Percentiles rank a stretch among this genome's conserved stretches.
Conservation (phyloP, 2,797 vertebrate genomes). For the Phataginus tricuspis region DNA sequence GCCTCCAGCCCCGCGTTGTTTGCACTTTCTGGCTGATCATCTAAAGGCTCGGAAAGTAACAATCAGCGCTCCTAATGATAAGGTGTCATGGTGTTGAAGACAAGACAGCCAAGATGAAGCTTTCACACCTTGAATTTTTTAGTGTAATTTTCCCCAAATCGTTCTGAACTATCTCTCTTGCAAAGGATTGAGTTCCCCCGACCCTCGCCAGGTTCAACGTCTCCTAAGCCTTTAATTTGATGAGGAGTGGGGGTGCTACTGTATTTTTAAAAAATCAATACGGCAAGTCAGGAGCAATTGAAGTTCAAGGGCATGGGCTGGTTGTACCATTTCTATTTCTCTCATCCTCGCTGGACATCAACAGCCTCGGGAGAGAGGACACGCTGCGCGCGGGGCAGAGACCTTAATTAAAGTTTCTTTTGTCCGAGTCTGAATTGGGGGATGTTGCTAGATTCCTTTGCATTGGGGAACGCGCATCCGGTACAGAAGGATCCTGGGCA, state of each 20-base stretch:
- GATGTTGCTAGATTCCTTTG: slow-evolving; percentile 77
- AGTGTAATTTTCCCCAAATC: slow-evolving; percentile 73
- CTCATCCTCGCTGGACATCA: slow-evolving; percentile 77
- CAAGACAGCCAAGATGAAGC: slow-evolving; percentile 82
- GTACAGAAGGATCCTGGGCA: slow-evolving; percentile 73
- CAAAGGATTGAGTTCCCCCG: background rate
- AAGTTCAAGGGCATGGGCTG: slow-evolving; percentile 84
- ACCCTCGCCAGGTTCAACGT: slow-evolving; percentile 70
- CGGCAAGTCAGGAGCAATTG: slow-evolving; percentile 83
- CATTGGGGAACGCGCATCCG: slow-evolving; percentile 77
- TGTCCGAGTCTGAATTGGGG: slow-evolving; percentile 74
- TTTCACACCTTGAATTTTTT: slow-evolving; percentile 83
- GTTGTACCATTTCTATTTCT: slow-evolving; percentile 80
- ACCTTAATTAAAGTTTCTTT: slow-evolving; percentile 84
- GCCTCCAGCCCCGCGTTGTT: slow-evolving; percentile 77
- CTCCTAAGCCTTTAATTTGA: slow-evolving; percentile 79
- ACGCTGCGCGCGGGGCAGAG: slow-evolving; percentile 75
- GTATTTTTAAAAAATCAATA: slow-evolving; percentile 79
- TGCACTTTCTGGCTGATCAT: slow-evolving; percentile 82
- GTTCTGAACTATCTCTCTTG: slow-evolving; percentile 76
- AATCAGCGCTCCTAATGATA: slow-evolving; percentile 85
- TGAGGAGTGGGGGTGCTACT: background rate
- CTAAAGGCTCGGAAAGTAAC: slow-evolving; percentile 81
- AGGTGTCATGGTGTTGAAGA: slow-evolving; percentile 85
- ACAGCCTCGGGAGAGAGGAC: slow-evolving; percentile 75